phyloP scores from a whole-genome alignment of 2,113 vertebrate species.

The Castor canadensis region DNA sequence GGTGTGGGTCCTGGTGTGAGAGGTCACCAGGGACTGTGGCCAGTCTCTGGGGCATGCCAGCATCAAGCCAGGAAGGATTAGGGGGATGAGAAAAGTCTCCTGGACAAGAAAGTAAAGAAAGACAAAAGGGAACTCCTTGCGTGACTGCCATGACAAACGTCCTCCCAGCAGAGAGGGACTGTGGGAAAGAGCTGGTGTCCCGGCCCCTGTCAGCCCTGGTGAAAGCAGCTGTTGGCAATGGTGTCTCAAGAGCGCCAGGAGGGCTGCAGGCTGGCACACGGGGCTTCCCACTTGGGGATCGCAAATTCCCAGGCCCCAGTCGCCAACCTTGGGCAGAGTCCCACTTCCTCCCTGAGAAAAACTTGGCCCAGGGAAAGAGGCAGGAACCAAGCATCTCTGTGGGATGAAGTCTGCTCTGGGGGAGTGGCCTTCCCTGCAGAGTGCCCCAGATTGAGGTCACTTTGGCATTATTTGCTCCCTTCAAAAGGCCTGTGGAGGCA shows the following conservation, averaged over 20 bases:
- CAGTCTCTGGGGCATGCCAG: background rate
- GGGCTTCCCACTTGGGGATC: background rate
- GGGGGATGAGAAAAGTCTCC: background rate
- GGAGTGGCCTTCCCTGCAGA: background rate
- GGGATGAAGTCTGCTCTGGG: background rate
- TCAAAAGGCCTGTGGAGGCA: background rate
- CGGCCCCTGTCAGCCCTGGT: background rate
- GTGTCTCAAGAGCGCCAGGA: background rate
- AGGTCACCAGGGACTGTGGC: background rate
- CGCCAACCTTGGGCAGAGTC: conserved; percentile 50
- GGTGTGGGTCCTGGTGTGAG: background rate
- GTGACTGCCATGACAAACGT: background rate
- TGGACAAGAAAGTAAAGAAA: background rate
- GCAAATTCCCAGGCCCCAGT: conserved; percentile 59
- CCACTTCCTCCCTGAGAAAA: conserved; percentile 52
- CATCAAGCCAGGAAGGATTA: background rate
- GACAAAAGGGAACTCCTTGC: background rate
- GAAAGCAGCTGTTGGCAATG: background rate
- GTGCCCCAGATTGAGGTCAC: background rate
- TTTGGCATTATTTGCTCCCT: background rate
- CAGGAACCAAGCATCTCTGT: fast-evolving
- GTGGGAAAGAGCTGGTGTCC: conserved; percentile 40
- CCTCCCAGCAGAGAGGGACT: background rate
- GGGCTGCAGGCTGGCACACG: conserved; percentile 23
- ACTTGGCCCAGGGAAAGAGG: background rate